Base-by-base conservation (phyloP, 1,140 invertebrate genomes). In the Pseudomyrmex pallidus region DNA sequence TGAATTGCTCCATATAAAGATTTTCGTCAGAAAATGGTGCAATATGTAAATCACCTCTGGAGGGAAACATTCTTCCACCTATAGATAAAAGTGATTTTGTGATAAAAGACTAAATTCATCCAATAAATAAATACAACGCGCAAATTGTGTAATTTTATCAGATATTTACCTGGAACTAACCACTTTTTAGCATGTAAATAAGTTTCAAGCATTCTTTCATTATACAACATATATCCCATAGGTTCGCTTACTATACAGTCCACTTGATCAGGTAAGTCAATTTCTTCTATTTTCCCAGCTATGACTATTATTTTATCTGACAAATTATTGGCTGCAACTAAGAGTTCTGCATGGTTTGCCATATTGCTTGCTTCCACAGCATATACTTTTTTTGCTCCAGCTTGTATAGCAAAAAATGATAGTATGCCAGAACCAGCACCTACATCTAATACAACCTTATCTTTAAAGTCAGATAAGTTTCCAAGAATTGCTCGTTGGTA, bases 181-280 rank as follows among this genome's bases (percentile, higher is more conserved):
- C 98, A 99, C 92, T 99, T 99, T 92, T 99, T 99, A 2, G 99
- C 99, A 95, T 99, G 99, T 62, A 99, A 95, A 95, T 99, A 99
- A 5, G 98, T 99, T 95, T 99, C 99, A 84, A 99, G 95, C 99
- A 99, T 99, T 87, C 99, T 95, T 94, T 99, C 99, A 95, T 99
- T 99, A 91, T 99, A 99, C 12, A 99, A 95, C 99, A 99, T 99
- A 91, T 99, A 99, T 44, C 99, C 99, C 99, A 99, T 99, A 0
- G 99, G 99, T 94, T 99, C 99, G 9, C 98, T 99, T 84, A 99
- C 98, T 90, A 99, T 99, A 46, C 99, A 96, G 95, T 99, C 99
- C 13, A 99, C 99, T 90, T 96, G 96, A 94, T 99, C 99, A 5
- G 98, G 98, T 82, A 99, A 94, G 82, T 98, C 97, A 62, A 99